Evolutionary conservation across 2,797 vertebrate genomes (phyloP), one percentile per base, ranked within the genome.

Genomic region (Pterois miles): DNA sequence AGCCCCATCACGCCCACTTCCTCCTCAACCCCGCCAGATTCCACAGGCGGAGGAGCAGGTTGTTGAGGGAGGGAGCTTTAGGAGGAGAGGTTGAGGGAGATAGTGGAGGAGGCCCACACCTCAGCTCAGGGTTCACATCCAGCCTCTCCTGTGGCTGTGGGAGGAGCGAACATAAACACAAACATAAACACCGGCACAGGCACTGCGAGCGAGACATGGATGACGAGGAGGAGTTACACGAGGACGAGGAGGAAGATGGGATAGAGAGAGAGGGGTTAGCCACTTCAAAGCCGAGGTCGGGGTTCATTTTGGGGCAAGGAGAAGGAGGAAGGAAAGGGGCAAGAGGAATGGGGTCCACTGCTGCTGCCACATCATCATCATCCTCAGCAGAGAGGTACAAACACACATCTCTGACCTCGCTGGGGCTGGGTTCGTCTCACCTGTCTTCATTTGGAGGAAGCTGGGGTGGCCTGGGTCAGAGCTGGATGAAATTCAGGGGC

Each of bases 11-110:
- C 18, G 96, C 98, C 76, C 97, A 98, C 79, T 94, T 98, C 78
- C 96, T 99, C 74, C 96, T 99, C 76, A 99, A 98, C 76, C 98
- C 98, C 0, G 96, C 97, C 80, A 96, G 99, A 81, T 99, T 98
- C 65, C 97, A 98, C 92, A 97, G 98, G 93, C 97, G 97, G 84
- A 98, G 98, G 84, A 96, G 96, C 91, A 96, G 98, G 89, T 89
- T 97, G 40, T 87, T 97, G 29, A 95, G 97, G 74, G 97, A 97
- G 86, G 98, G 91, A 90, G 96, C 78, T 60, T 80, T 91, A 58
- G 90, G 89, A 50, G 84, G 89, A 74, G 90, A 96, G 92, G 29
- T 95, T 22, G 96, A 93, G 88, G 96, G 85, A 36, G 89, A 95
- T 12, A 78, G 80, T 87, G 95, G 0, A 94, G 97, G 25, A 88